Evolutionary conservation across 2,888 invertebrate genomes (phyloP), one percentile per base, ranked within the genome.

Genomic region (Conchocele bisecta): DNA sequence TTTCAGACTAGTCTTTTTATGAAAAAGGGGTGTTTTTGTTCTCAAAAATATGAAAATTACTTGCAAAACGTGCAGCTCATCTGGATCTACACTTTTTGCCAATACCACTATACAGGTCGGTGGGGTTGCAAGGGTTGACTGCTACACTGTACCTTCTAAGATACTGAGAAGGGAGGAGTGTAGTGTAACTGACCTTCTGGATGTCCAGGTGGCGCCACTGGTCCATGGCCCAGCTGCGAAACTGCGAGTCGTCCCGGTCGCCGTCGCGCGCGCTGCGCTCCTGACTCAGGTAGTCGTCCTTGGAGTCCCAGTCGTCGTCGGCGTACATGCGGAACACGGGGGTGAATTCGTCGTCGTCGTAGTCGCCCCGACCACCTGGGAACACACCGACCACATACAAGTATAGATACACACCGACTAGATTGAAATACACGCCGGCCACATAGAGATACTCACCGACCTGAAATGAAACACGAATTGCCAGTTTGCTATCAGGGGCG

Each of bases 171-270:
- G 11, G 37, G 37, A 35, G 37, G n/a, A 35, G n/a, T 35, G 11
- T 11, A 15, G 11, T 35, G 11, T 35, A 17, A 17, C 31, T 26
- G 56, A 77, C 77, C 57, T 77, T 77, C 28, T 61, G 57, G 15
- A 70, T 70, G 56, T 71, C 74, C 17, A 35, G 54, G 51, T 77
- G 50, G 28, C 71, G 51, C 77, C 77, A 77, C 31, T 70, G 66
- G 48, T 77, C 77, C 22, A 77, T 35, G 37, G 70, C 67, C 64
- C 70, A 73, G 41, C 63, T 64, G 6, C 77, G 67, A 59, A 77
- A 77, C 64, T 77, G 77, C 6, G 73, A 63, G 46, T 74, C 73
- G 44, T 77, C 73, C 31, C 60, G 37, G 60, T 77, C 73, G 9
- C 73, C 77, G 56, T 64, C 26, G 13, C 64, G 48, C 1, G 73